These are phyloP conservation scores for Trypoxylus dichotomus DNA, from an alignment of 1,140 invertebrate species.

Conservation along the genomic window DNA sequence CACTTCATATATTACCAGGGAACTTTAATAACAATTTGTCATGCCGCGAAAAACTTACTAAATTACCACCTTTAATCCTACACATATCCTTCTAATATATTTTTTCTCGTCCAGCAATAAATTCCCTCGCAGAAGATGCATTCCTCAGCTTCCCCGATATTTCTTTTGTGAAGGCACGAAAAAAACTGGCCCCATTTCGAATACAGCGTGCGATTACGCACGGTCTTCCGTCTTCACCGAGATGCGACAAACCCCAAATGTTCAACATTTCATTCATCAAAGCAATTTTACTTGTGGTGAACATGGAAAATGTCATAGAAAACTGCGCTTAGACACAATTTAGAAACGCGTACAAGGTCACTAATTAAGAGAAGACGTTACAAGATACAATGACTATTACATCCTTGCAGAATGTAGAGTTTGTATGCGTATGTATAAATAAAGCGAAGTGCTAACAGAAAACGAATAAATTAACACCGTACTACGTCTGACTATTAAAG, in stretches of 20 bases:
- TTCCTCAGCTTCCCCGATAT: neutral
- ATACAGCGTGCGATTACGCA: neutral
- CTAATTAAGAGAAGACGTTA: neutral
- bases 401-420: neutral
- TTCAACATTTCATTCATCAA: neutral
- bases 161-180: neutral
- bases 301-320: neutral
- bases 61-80: too few species aligned
- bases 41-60: too few species aligned
- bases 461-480: too few species aligned
- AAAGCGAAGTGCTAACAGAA: too few species aligned
- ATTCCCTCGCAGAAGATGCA: neutral
- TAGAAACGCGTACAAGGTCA: neutral
- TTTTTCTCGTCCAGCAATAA: neutral
- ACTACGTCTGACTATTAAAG: too few species aligned
- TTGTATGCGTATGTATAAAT: too few species aligned
- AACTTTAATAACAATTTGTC: too few species aligned
- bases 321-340: neutral
- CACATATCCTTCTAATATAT: neutral
- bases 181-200: neutral
- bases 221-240: neutral
- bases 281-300: neutral
- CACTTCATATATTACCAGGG: too few species aligned
- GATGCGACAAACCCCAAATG: neutral
- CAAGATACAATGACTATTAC: neutral